phyloP scores from a whole-genome alignment of 2,113 vertebrate genomes.

The Elgaria multicarinata region DNA sequence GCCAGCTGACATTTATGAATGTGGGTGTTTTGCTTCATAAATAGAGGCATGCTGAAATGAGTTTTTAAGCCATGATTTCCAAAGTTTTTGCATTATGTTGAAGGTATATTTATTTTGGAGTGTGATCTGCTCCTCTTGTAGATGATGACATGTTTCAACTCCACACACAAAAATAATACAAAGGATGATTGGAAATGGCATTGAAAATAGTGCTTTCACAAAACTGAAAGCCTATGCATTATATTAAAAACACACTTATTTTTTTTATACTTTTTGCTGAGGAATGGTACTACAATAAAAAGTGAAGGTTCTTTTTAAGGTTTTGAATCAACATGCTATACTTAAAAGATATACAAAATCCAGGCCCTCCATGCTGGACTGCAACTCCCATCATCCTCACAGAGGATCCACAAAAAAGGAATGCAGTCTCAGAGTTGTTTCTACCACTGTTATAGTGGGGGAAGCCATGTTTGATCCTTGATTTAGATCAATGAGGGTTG shows the following conservation, averaged over 20 bases:
- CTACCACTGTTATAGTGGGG: too few species aligned
- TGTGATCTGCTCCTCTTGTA: neutral
- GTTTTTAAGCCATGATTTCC: slow-evolving; percentile 24
- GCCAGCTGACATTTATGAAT: slow-evolving; percentile 46
- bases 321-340: slow-evolving; percentile 51
- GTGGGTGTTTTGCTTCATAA: slow-evolving; percentile 36
- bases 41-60: slow-evolving; percentile 18
- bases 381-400: too few species aligned
- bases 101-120: slow-evolving; percentile 26
- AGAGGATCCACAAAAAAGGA: too few species aligned
- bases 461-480: too few species aligned
- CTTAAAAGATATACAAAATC: slow-evolving; percentile 69
- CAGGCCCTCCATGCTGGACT: too few species aligned
- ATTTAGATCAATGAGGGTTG: too few species aligned
- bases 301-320: slow-evolving; percentile 8
- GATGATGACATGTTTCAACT: neutral
- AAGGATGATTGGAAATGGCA: neutral
- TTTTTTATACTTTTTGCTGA: slow-evolving; percentile 6
- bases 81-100: slow-evolving; percentile 32
- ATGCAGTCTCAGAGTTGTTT: too few species aligned
- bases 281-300: slow-evolving; percentile 34
- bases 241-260: neutral
- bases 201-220: slow-evolving; percentile 15
- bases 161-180: neutral
- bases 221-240: slow-evolving; percentile 2